Evolutionary conservation across 2,113 vertebrate species (phyloP).

Genomic region (Chionis minor): DNA sequence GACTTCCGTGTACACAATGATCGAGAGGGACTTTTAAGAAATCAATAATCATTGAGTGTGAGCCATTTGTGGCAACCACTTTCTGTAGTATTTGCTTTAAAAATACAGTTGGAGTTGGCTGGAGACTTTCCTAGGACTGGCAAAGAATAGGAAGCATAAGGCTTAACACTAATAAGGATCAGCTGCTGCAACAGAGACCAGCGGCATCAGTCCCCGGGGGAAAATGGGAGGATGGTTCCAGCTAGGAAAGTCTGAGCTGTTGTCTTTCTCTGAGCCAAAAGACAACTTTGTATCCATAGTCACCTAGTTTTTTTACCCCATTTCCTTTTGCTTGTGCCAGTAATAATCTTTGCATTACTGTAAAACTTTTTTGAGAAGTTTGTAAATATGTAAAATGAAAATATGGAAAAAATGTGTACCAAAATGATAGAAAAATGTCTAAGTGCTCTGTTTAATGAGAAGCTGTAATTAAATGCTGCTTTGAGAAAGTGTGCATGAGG

Average conservation of each 20-base stretch:
- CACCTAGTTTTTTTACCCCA: not conserved
- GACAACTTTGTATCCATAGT: not conserved
- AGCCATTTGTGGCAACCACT: not conserved
- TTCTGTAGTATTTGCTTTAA: not conserved
- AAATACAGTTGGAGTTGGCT: not conserved
- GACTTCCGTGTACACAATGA: not conserved
- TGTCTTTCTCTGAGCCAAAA: conserved; percentile 7
- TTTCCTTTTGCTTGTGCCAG: conserved; percentile 41
- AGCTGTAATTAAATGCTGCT: conserved; percentile 46
- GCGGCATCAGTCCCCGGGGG: not conserved
- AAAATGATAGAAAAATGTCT: conserved; percentile 44
- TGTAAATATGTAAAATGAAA: conserved; percentile 74
- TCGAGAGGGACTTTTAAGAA: not conserved
- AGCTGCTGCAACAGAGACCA: not conserved
- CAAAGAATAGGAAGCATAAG: not conserved
- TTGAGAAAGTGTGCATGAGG: conserved; percentile 42
- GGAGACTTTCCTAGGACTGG: not conserved
- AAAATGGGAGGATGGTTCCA: not conserved
- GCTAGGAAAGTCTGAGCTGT: not conserved
- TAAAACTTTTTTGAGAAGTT: conserved; percentile 63
- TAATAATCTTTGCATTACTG: conserved; percentile 48
- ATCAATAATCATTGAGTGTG: accelerated
- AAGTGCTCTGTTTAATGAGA: conserved; percentile 44
- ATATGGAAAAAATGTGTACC: conserved; percentile 25
- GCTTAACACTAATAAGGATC: not conserved